These are phyloP conservation scores for Ovis canadensis DNA, from an alignment of 2,113 vertebrate species.

Conservation along the genomic window DNA sequence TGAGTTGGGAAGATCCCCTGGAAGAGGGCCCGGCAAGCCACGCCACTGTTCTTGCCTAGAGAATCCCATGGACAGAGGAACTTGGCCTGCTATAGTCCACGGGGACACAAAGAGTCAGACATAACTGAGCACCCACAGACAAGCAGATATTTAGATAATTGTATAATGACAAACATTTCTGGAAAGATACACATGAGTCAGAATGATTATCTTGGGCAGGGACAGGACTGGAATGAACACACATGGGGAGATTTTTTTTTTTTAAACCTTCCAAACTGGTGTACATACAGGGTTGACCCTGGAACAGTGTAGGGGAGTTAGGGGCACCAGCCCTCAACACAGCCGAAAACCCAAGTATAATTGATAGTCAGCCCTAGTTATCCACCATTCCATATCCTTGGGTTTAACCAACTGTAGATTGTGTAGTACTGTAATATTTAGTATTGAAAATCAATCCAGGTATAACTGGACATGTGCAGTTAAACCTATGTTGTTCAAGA, in stretches of 20 bases:
- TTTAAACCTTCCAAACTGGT: background rate
- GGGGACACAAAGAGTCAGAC: background rate
- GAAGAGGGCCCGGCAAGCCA: background rate
- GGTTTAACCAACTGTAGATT: background rate
- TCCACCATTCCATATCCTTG: background rate
- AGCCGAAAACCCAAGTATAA: background rate
- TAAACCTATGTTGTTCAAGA: background rate
- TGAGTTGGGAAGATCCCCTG: background rate
- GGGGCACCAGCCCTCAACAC: background rate
- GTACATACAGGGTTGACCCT: background rate
- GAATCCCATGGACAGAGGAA: background rate
- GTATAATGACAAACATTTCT: background rate
- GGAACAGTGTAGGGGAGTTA: background rate
- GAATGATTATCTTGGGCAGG: too few relatives aligned
- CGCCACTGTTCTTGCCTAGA: background rate
- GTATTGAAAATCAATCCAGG: background rate
- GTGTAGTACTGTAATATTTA: background rate
- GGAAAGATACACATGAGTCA: background rate
- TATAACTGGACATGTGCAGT: background rate
- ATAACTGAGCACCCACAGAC: background rate
- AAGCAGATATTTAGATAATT: rapidly evolving
- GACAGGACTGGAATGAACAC: background rate
- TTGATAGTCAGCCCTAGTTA: background rate
- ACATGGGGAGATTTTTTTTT: background rate
- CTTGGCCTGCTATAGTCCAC: background rate